Base-by-base conservation (phyloP, 2,797 vertebrate species). In the Delichon dasypus region DNA sequence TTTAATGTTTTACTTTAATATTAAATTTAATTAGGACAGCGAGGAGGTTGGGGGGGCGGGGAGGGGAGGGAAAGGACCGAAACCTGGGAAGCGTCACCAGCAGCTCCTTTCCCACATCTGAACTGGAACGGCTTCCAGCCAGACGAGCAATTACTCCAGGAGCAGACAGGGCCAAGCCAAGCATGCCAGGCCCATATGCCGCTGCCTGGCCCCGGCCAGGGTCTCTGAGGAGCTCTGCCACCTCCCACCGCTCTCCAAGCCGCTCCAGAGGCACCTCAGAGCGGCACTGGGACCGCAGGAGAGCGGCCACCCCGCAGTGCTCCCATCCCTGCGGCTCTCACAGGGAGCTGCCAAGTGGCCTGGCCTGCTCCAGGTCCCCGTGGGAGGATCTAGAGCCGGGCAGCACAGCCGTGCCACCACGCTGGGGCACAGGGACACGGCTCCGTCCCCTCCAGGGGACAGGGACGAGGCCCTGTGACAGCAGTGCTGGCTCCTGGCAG, bases 21-120 rank as follows among this genome's bases (percentile, higher is more conserved):
- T 94, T 96, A 91, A 87, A 95, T 94, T 96, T 96, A 97, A 97
- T 97, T 97, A 98, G 96, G 95, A 88, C 72, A 64, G 85, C 13
- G 18, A 95, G 53, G 85, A 95, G 78, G 61, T 25, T 78, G 84
- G 88, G n/a, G n/a, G n/a, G n/a, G n/a, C n/a, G n/a, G n/a, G 67
- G 45, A 47, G 74, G 83, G 79, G 10, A 90, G 26, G n/a, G 10
- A 16, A 27, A 57, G 83, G 93, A 71, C 47, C 30, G 47, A 66
- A 89, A 94, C 58, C 82, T 85, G 85, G 79, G 47, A 74, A 88
- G 90, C 51, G 89, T 94, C 92, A 73, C 97, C 90, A 97, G 93
- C 90, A 84, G 79, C 84, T 93, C 91, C 23, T 36, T 91, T 82
- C 64, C 86, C 94, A 94, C 95, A 94, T 95, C 94, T 96, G 97